These are phyloP conservation scores for Lethenteron reissneri DNA, from an alignment of 2,113 vertebrate genomes.

Conservation along the genomic window DNA sequence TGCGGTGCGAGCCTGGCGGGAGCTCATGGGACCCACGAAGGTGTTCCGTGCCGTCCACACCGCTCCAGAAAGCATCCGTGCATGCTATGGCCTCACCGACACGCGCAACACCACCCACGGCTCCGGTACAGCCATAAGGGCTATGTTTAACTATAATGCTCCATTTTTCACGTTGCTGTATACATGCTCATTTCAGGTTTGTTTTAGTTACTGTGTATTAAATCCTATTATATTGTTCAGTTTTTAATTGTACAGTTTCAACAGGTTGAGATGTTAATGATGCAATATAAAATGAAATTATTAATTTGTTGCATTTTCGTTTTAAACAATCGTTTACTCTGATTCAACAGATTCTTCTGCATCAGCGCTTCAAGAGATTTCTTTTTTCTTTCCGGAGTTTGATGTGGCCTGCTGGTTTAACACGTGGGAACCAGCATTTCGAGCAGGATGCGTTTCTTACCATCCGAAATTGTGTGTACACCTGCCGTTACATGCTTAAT, in stretches of 20 bases:
- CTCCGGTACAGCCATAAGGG: constrained; percentile 32
- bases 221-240: background rate
- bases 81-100: constrained; percentile 61
- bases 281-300: background rate
- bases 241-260: background rate
- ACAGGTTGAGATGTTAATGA: background rate
- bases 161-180: background rate
- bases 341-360: constrained; percentile 37
- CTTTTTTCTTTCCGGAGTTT: constrained; percentile 73
- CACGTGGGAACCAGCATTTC: constrained; percentile 36
- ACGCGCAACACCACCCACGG: constrained; percentile 82
- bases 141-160: background rate
- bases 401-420: constrained; percentile 33
- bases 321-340: background rate
- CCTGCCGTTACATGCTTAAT: constrained; percentile 3
- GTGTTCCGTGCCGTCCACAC: constrained; percentile 50
- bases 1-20: constrained; percentile 50
- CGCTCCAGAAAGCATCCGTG: constrained; percentile 43
- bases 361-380: constrained; percentile 56
- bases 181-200: background rate
- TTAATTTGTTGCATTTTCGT: too few relatives aligned
- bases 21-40: constrained; percentile 75
- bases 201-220: too few relatives aligned
- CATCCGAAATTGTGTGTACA: constrained; percentile 25
- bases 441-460: constrained; percentile 21